Evolutionary conservation across 2,797 vertebrate genomes (phyloP).

Genomic region (Tinamus major): DNA sequence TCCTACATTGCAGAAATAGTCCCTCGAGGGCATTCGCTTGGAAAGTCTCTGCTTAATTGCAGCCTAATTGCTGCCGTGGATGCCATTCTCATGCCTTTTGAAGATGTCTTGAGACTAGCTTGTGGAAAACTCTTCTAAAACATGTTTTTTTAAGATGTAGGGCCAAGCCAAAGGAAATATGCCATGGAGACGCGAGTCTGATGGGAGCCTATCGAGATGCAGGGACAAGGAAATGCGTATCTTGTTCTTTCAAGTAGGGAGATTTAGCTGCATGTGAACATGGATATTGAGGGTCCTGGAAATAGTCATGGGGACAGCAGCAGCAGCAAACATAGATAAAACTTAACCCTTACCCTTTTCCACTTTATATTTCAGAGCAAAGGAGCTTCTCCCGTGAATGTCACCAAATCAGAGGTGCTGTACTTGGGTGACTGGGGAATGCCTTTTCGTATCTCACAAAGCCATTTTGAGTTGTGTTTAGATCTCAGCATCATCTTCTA

Average conservation of each 20-base stretch:
- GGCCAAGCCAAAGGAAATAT: neutral
- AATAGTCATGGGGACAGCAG: neutral
- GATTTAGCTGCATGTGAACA: neutral
- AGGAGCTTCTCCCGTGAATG: neutral
- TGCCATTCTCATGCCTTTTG: slow-evolving; percentile 9
- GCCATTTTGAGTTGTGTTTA: neutral
- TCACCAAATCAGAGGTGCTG: rapidly evolving
- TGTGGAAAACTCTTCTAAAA: slow-evolving; percentile 16
- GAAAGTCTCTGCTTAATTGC: slow-evolving; percentile 17
- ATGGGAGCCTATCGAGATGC: neutral
- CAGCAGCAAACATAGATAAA: neutral
- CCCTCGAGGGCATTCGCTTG: neutral
- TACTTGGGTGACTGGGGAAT: neutral
- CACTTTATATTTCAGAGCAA: neutral
- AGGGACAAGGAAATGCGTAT: neutral
- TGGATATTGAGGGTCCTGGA: neutral
- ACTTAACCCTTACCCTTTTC: neutral
- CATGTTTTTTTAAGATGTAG: neutral
- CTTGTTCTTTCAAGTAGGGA: neutral
- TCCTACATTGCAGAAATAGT: rapidly evolving
- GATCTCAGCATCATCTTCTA: neutral
- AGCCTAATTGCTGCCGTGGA: slow-evolving; percentile 13
- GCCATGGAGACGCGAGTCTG: neutral
- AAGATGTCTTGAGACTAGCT: neutral
- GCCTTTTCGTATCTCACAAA: neutral